phyloP scores from a whole-genome alignment of 2,113 vertebrate genomes.

The Amphilophus citrinellus region DNA sequence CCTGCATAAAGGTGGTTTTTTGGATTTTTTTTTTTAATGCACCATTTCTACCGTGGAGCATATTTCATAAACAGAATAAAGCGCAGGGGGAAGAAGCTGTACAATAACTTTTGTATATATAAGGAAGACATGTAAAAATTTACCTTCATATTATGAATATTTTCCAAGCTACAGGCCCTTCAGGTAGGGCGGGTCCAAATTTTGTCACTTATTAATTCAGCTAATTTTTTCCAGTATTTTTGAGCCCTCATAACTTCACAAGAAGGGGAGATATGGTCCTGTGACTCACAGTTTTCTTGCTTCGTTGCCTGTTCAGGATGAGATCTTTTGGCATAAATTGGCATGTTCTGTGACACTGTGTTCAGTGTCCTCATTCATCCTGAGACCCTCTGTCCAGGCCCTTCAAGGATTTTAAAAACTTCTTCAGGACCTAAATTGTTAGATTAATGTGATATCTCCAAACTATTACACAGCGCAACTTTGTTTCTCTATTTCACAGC shows the following conservation, averaged over 20 bases:
- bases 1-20: not conserved
- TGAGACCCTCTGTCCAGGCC: not conserved
- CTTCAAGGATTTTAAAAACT: not conserved
- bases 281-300: not conserved
- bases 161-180: no score
- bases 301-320: fast-evolving
- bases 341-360: fast-evolving
- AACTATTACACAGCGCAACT: fast-evolving
- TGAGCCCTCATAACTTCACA: not conserved
- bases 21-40: not conserved
- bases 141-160: not conserved
- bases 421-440: fast-evolving
- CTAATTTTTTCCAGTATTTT: not conserved
- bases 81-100: no score
- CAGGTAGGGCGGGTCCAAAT: not conserved
- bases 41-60: fast-evolving
- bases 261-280: fast-evolving
- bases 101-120: fast-evolving
- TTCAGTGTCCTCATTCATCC: not conserved
- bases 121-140: not conserved
- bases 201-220: not conserved
- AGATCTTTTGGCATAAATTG: not conserved
- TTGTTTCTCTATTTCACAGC: not conserved
- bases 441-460: not conserved
- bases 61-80: not conserved